A percentile compares a stretch with the other conserved stretches of the same genome.
Evolutionary conservation across 2,888 invertebrate genomes (phyloP).

Genomic region (Zygothrica quintamaculata): DNA sequence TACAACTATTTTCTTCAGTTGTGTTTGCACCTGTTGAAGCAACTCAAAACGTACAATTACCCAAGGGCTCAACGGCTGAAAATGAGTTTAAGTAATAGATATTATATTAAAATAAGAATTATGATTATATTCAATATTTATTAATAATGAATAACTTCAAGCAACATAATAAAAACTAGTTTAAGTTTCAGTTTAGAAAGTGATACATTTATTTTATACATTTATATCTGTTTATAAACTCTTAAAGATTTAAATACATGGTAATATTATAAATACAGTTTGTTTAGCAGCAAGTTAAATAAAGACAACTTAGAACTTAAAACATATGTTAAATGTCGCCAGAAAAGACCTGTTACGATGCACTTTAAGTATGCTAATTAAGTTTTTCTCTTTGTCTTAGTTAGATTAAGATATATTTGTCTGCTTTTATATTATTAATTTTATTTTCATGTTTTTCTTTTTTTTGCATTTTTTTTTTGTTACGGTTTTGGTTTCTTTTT

Average conservation of each 20-base stretch:
- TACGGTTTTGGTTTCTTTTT: slow-evolving; percentile 12
- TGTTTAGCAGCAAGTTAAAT: slow-evolving; percentile 23
- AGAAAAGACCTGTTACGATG: slow-evolving; percentile 34
- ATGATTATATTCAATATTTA: too few relatives aligned
- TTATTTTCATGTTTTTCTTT: slow-evolving; percentile 17
- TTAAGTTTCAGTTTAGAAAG: slow-evolving; percentile 12
- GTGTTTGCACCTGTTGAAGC: slow-evolving; percentile 61
- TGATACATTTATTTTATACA: slow-evolving; percentile 18
- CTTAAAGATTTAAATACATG: slow-evolving; percentile 9
- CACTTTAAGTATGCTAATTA: slow-evolving; percentile 61
- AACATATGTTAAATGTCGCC: slow-evolving; percentile 31
- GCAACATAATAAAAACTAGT: neutral
- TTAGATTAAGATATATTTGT: too few relatives aligned
- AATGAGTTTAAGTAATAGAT: neutral
- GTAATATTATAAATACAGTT: slow-evolving; percentile 23
- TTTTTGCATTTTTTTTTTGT: slow-evolving; percentile 8
- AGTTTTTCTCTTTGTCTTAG: slow-evolving; percentile 27
- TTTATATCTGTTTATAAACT: slow-evolving; percentile 16
- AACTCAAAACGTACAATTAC: neutral
- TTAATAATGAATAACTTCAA: too few relatives aligned
- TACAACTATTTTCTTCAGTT: slow-evolving; percentile 31
- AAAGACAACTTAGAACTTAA: too few relatives aligned
- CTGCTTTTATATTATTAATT: too few relatives aligned
- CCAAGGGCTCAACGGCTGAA: neutral
- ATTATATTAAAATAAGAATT: too few relatives aligned